These are phyloP conservation scores for Phocoena sinus DNA, from an alignment of 2,113 vertebrate genomes.

Conservation along the genomic window DNA sequence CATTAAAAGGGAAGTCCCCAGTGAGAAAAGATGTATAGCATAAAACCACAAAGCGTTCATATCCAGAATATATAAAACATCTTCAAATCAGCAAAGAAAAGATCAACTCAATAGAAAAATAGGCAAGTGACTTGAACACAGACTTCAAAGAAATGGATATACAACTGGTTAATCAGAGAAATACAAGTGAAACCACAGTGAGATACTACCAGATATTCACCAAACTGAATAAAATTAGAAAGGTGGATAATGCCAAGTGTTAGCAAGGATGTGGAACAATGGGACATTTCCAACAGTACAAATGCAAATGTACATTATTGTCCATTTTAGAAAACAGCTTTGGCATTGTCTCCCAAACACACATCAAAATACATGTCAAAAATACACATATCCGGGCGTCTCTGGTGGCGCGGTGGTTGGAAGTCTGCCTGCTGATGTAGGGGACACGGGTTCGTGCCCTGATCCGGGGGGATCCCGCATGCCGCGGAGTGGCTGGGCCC, in stretches of 20 bases:
- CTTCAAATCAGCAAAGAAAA: not conserved
- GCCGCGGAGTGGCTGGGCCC: too few relatives aligned
- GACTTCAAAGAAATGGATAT: not conserved
- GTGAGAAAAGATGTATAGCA: not conserved
- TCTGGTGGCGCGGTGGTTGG: too few relatives aligned
- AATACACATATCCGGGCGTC: not conserved
- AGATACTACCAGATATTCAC: not conserved
- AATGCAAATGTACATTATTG: not conserved
- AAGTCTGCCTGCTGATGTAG: too few relatives aligned
- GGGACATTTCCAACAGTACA: not conserved
- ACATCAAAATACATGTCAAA: not conserved
- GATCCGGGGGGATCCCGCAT: too few relatives aligned
- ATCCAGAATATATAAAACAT: not conserved
- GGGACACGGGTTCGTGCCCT: too few relatives aligned
- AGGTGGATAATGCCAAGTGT: not conserved
- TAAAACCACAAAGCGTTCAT: not conserved
- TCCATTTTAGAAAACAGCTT: not conserved
- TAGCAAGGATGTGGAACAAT: not conserved
- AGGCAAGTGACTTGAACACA: not conserved
- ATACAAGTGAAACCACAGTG: not conserved
- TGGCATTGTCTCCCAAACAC: not conserved
- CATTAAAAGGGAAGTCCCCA: not conserved
- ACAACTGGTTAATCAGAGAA: not conserved
- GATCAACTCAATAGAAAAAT: not conserved
- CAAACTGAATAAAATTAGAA: not conserved